These are phyloP conservation scores for Otocyon megalotis DNA, from an alignment of 2,113 vertebrate species.

Conservation along the genomic window DNA sequence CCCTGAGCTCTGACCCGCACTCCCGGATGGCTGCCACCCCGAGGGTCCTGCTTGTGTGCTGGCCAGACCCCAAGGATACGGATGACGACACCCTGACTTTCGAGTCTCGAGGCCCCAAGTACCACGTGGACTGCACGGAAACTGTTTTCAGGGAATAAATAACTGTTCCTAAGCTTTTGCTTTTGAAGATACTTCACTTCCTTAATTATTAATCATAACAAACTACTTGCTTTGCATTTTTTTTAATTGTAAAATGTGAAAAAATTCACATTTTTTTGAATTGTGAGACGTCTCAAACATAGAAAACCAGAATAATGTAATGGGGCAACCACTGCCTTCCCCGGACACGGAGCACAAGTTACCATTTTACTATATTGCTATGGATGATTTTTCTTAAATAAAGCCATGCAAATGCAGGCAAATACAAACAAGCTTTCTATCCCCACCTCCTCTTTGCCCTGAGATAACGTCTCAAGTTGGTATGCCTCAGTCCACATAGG, in stretches of 20 bases:
- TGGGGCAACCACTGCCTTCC: background rate
- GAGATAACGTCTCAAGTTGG: background rate
- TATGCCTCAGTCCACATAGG: background rate
- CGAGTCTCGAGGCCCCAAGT: background rate
- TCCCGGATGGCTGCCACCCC: background rate
- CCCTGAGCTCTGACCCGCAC: background rate
- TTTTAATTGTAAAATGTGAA: background rate
- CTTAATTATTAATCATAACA: background rate
- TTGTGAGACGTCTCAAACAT: background rate
- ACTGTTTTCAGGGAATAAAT: background rate
- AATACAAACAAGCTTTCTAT: background rate
- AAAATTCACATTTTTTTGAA: background rate
- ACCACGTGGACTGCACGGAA: background rate
- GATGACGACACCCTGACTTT: background rate
- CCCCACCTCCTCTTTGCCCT: background rate
- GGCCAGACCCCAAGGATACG: background rate
- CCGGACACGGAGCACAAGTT: background rate
- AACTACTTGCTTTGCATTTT: background rate
- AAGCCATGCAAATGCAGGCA: background rate
- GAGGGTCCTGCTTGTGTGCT: background rate
- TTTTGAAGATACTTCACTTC: background rate
- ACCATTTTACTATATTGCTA: fast-evolving
- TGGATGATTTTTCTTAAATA: background rate
- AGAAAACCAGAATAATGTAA: background rate
- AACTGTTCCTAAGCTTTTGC: background rate